Conservation (phyloP, 2,888 invertebrate genomes). For the Drosophila lutescens region DNA sequence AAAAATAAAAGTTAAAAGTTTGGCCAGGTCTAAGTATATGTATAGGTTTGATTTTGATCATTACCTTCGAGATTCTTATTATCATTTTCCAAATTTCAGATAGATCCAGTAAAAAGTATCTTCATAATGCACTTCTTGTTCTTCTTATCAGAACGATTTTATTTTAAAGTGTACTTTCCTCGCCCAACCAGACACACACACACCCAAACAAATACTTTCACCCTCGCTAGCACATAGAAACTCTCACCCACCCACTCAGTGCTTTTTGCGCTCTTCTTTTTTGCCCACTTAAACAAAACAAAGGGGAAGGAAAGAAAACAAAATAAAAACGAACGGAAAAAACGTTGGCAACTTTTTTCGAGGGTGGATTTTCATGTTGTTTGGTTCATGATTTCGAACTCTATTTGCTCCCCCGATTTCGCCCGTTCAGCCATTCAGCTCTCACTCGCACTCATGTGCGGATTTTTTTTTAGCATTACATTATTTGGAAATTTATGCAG, state of each 20-base stretch:
- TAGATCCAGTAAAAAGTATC: no score
- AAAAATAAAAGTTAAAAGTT: no score
- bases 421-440: conserved; percentile 1
- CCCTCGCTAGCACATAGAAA: conserved; percentile 27
- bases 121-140: background rate
- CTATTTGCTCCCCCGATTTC: conserved; percentile 62
- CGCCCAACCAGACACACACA: conserved; percentile 29
- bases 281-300: conserved; percentile 59
- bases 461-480: conserved; percentile 72
- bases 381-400: conserved; percentile 79
- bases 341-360: conserved; percentile 69
- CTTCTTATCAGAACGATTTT: background rate
- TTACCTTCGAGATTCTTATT: no score
- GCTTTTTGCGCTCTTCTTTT: conserved; percentile 72
- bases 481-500: conserved; percentile 81
- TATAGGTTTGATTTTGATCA: no score
- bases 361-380: conserved; percentile 81
- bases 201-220: conserved; percentile 18
- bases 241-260: conserved; percentile 33
- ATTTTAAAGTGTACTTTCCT: conserved; percentile 7
- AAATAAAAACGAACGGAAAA: conserved; percentile 53
- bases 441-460: conserved; percentile 22
- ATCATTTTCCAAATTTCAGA: no score
- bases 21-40: no score
- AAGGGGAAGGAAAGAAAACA: conserved; percentile 39